These are phyloP conservation scores for Erebia palarica DNA, from an alignment of 2,888 invertebrate species.

Conservation along the genomic window DNA sequence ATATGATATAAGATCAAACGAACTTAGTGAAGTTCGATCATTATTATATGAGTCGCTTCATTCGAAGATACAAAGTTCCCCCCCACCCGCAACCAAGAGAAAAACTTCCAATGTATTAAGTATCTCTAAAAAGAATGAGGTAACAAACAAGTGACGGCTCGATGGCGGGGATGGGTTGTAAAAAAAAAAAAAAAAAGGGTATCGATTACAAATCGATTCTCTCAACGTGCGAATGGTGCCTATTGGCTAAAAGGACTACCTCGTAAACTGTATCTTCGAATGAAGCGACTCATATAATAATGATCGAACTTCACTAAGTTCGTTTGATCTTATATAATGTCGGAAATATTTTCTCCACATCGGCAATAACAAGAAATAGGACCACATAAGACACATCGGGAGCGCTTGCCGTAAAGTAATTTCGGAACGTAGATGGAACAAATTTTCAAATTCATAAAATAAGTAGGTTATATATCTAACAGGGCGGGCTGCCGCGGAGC, in stretches of 20 bases:
- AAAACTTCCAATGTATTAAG: too few species aligned
- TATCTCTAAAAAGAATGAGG: too few species aligned
- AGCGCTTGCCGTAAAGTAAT: slow-evolving; percentile 30
- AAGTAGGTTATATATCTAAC: slow-evolving; percentile 35
- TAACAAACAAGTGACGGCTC: too few species aligned
- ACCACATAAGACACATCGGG: slow-evolving; percentile 12
- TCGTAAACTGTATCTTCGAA: too few species aligned
- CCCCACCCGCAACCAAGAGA: too few species aligned
- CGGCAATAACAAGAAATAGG: slow-evolving; percentile 27
- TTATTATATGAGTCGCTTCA: slow-evolving; percentile 4
- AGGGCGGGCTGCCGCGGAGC: slow-evolving; percentile 23
- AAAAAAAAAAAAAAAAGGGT: too few species aligned
- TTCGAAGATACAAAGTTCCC: slow-evolving; percentile 3
- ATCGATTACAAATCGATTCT: too few species aligned
- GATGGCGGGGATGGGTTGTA: too few species aligned
- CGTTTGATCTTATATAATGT: slow-evolving; percentile 7
- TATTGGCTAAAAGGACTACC: too few species aligned
- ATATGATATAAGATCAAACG: background rate
- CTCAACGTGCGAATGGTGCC: too few species aligned
- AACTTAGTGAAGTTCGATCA: background rate
- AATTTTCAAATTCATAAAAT: slow-evolving; percentile 40
- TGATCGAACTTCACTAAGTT: too few species aligned
- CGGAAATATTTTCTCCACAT: slow-evolving; percentile 23
- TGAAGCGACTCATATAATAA: too few species aligned
- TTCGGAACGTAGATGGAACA: slow-evolving; percentile 33